phyloP scores from a whole-genome alignment of 2,888 invertebrate species.

The Epinotia brunnichana region DNA sequence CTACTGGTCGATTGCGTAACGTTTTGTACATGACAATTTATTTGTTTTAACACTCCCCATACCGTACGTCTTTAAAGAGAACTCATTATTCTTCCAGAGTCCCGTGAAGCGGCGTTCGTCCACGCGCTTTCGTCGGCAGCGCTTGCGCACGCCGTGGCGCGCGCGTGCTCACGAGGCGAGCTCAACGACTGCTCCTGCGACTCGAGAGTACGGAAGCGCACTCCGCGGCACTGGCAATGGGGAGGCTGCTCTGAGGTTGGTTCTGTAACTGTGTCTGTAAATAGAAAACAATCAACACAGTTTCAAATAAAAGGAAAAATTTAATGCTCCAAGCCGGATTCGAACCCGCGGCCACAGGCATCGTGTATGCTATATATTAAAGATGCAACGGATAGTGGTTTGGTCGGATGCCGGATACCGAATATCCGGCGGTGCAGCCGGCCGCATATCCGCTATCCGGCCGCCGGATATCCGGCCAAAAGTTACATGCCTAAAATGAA shows the following conservation, averaged over 20 bases:
- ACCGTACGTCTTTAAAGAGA: not conserved
- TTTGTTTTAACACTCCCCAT: too few species aligned
- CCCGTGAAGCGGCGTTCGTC: slow-evolving; percentile 94
- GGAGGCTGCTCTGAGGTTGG: slow-evolving; percentile 95
- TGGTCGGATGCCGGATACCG: too few species aligned
- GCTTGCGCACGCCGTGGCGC: slow-evolving; percentile 93
- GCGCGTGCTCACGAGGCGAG: slow-evolving; percentile 93
- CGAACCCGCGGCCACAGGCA: too few species aligned
- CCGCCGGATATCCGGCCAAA: too few species aligned
- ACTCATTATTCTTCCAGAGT: slow-evolving; percentile 84
- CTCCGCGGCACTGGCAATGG: slow-evolving; percentile 94
- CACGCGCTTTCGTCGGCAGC: slow-evolving; percentile 95
- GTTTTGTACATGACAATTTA: too few species aligned
- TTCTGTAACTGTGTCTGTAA: not conserved
- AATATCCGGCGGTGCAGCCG: too few species aligned
- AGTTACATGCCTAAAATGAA: too few species aligned
- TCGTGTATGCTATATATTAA: too few species aligned
- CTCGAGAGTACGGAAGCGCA: slow-evolving; percentile 88
- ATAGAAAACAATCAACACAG: not conserved
- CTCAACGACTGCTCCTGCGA: slow-evolving; percentile 95
- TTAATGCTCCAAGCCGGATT: too few species aligned
- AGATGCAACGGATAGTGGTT: too few species aligned
- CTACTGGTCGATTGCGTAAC: too few species aligned
- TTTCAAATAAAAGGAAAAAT: not conserved
- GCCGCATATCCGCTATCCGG: too few species aligned